Evolutionary conservation across 2,113 vertebrate species (phyloP).

Genomic region (Pelobates fuscus): DNA sequence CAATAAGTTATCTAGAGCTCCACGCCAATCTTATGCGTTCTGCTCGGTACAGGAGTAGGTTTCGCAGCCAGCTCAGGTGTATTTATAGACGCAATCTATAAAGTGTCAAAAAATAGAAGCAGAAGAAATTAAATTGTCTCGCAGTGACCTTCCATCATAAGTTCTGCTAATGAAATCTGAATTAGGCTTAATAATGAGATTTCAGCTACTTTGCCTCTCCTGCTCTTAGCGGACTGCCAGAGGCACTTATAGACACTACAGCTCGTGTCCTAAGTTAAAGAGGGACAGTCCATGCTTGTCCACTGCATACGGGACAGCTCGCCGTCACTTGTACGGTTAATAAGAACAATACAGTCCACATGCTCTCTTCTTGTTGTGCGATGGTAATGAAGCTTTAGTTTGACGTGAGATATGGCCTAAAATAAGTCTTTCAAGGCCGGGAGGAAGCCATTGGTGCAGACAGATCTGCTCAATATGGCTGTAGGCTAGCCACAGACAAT

Average conservation of each 20-base stretch:
- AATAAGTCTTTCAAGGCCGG: no score
- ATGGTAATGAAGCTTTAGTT: no score
- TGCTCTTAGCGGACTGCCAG: background rate
- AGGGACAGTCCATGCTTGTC: background rate
- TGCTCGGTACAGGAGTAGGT: background rate
- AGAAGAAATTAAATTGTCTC: constrained; percentile 23
- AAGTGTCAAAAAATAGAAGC: background rate
- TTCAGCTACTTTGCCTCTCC: constrained; percentile 8
- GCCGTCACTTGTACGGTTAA: no score
- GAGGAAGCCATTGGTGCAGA: no score
- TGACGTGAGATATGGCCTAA: no score
- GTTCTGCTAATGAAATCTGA: constrained; percentile 35
- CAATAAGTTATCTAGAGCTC: background rate
- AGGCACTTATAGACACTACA: background rate
- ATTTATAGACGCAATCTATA: constrained; percentile 9
- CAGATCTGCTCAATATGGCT: no score
- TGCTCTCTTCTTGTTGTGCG: no score
- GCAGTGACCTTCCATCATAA: constrained; percentile 12
- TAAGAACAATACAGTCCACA: no score
- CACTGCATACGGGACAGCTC: no score
- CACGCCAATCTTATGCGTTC: background rate
- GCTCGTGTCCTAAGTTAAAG: background rate
- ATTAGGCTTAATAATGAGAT: constrained; percentile 40
- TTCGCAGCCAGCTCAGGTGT: background rate
- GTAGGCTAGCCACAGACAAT: no score